Base-by-base conservation (phyloP, 2,888 invertebrate genomes). In the Minunthozetes semirufus region DNA sequence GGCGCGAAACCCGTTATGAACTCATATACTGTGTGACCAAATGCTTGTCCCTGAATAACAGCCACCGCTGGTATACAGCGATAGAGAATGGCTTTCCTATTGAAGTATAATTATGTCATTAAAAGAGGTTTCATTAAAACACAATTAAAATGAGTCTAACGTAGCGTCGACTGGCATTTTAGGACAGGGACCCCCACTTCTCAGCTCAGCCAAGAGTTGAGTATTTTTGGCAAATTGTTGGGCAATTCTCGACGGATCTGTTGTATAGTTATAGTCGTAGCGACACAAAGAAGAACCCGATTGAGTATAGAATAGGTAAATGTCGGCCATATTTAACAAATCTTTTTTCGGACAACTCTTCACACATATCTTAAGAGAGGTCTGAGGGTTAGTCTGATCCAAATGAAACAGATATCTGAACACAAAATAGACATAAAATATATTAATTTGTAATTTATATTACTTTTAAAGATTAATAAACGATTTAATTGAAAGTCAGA, bases 1-100 rank as follows among this genome's bases (percentile, higher is more conserved):
- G 90, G 88, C 82, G 93, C 93, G 89, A 93, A 92, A 80, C 89
- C 90, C 81, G 95, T 94, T 63, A 95, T 86, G 80, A 91, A 85
- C 6, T 88, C 88, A 83, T 93, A 92, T 79, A 94, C 87, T 82
- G 90, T 89, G 71, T 85, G 86, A 76, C 82, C 86, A 13, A 89
- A 83, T 74, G 90, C 89, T 78, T 87, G 87, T 11, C 90, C 86
- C 59, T 80, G 76, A 38, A 78, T 80, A 9, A 78, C 72, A 17
- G 77, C 75, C 61, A 88, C 85, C 80, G 87, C 87, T 6, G 95
- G 95, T 79, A 95, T 88, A 83, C 96, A 96, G 76, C 95, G 88
- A 82, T 94, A 92, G 75, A 95, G 84, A 42, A 96, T 87, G 4
- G 93, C 88, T 75, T 86, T 86, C 80, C 93, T 89, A 81, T 77